Base-by-base conservation (phyloP, 2,113 vertebrate species). In the Chamaea fasciata region DNA sequence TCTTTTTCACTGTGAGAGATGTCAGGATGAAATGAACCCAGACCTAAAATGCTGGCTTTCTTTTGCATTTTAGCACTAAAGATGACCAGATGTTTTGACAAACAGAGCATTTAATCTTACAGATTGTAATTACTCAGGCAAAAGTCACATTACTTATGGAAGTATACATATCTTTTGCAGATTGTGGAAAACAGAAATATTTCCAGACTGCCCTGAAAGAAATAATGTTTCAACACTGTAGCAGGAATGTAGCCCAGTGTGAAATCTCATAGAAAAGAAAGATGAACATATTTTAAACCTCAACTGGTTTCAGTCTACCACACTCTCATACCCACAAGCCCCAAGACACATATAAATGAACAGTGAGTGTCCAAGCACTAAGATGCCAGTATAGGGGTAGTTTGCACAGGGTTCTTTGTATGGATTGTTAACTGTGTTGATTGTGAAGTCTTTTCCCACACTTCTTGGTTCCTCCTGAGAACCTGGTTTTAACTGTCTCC, bases 381-480 rank as follows among this genome's bases (percentile, higher is more conserved):
- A n/a, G 27, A 56, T 1, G 4, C 4, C 15, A 47, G 15, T 47
- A 65, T 12, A n/a, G 15, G 53, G 12, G 15, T 53, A 41, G 7
- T 57, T 60, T 87, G 13, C 37, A 13, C 4, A 65, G 13, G 13
- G 14, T 19, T 64, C 15, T 20, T 80, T 35, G 10, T 18, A 44
- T 1, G 1, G 21, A 22, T 39, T 18, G 33, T 24, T 28, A 5
- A 3, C 14, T 4, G 6, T 4, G 0, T 41, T 6, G 2, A 16
- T 31, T 44, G 23, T 65, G 1, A 18, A 87, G 2, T 5, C 3
- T 9, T 30, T 82, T 8, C 2, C 2, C 28, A 31, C 4, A 13
- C 7, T 19, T 57, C 30, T 39, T 74, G 30, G 7, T 19, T 83
- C 23, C 22, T 73, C 30, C 18, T 59, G 24, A 37, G 16, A 7